These are phyloP conservation scores for Anguilla anguilla DNA, from an alignment of 2,797 vertebrate species.

Conservation along the genomic window DNA sequence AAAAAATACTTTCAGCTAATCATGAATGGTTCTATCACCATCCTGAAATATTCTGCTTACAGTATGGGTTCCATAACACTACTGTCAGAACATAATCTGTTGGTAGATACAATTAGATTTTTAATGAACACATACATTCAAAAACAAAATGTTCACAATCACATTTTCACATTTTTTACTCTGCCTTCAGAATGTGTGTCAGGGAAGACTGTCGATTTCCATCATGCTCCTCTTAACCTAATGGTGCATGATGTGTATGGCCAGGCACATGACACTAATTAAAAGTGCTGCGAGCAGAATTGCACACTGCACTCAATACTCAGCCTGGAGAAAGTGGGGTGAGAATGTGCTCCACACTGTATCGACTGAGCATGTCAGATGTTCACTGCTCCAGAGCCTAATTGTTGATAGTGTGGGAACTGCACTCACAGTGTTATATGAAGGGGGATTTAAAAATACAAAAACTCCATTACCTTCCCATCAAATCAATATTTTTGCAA, in stretches of 20 bases:
- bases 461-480: background rate
- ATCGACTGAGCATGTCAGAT: constrained; percentile 68
- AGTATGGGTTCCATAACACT: background rate
- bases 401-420: constrained; percentile 65
- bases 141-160: constrained; percentile 9
- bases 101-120: background rate
- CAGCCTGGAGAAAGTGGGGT: constrained; percentile 54
- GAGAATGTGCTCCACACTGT: constrained; percentile 48
- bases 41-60: background rate
- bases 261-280: constrained; percentile 74
- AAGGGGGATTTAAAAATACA: background rate
- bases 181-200: constrained; percentile 20
- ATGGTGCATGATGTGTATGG: constrained; percentile 69
- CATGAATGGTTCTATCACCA: background rate
- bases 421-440: constrained; percentile 54
- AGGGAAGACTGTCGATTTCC: constrained; percentile 61
- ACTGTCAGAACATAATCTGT: background rate
- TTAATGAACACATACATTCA: background rate
- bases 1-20: background rate
- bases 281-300: constrained; percentile 68
- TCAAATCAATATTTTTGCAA: background rate
- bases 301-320: constrained; percentile 64
- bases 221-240: constrained; percentile 72
- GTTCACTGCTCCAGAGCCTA: constrained; percentile 58
- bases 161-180: background rate